Evolutionary conservation across 2,113 vertebrate genomes (phyloP).

Genomic region (Seriola aureovittata): DNA sequence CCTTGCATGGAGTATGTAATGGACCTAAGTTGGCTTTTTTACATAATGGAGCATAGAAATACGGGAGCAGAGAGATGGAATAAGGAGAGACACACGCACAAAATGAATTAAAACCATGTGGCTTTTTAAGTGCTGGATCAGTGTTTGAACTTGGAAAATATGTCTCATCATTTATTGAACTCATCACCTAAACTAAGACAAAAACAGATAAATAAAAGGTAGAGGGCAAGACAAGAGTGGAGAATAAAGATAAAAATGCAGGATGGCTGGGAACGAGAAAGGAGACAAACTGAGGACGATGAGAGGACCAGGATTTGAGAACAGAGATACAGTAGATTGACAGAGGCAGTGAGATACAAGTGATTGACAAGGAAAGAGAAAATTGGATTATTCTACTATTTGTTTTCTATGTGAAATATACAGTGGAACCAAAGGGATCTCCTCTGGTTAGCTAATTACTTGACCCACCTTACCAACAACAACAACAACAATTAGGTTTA

Average conservation of each 20-base stretch:
- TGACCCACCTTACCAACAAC: conserved; percentile 1
- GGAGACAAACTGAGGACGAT: conserved; percentile 20
- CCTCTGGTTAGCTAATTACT: neutral
- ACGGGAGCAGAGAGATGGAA: neutral
- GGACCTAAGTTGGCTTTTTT: neutral
- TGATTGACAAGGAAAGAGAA: conserved; percentile 50
- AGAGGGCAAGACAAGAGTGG: neutral
- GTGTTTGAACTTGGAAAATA: conserved; percentile 16
- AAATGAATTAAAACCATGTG: neutral
- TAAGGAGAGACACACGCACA: neutral
- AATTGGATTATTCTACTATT: neutral
- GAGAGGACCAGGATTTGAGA: conserved; percentile 31
- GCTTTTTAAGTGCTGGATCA: neutral
- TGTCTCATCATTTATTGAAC: conserved; percentile 10
- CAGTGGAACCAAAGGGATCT: neutral
- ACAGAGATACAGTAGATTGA: conserved; percentile 31
- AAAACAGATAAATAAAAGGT: neutral
- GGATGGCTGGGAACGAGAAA: conserved; percentile 15
- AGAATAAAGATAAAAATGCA: conserved; percentile 6
- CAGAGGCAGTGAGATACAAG: conserved; percentile 19
- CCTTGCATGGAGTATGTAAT: neutral
- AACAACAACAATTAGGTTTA: neutral
- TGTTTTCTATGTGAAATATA: neutral
- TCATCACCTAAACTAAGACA: neutral
- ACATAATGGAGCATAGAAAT: neutral